phyloP scores from a whole-genome alignment of 2,113 vertebrate genomes.

The Menura novaehollandiae region DNA sequence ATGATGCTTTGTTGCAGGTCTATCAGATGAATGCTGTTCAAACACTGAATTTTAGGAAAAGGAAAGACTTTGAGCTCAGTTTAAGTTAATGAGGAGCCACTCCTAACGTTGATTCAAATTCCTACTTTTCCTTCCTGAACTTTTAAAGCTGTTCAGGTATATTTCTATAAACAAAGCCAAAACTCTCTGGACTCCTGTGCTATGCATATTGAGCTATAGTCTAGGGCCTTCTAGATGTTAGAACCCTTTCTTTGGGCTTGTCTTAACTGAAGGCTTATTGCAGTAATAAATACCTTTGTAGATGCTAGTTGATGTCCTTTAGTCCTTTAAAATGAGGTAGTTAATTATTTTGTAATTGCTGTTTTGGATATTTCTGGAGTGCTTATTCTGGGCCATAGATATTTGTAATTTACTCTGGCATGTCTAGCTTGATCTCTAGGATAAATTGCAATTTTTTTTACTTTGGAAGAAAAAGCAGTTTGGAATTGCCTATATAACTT shows the following conservation, averaged over 20 bases:
- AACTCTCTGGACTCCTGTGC: background rate
- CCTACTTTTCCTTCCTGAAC: background rate
- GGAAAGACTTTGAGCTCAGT: background rate
- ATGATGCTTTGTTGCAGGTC: background rate
- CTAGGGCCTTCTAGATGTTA: background rate
- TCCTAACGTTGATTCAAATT: background rate
- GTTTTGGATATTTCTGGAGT: background rate
- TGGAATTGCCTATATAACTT: background rate
- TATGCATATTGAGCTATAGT: background rate
- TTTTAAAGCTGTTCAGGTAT: background rate
- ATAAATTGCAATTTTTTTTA: background rate
- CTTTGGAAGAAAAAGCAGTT: background rate
- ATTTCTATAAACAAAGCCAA: background rate
- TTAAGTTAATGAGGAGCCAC: background rate
- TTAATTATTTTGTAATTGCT: background rate
- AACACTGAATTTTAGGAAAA: background rate
- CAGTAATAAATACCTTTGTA: background rate
- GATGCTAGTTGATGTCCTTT: background rate
- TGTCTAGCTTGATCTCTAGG: background rate
- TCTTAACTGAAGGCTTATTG: background rate
- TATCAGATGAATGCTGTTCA: background rate
- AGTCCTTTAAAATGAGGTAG: background rate
- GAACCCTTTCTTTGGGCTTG: background rate
- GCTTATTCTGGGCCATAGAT: background rate
- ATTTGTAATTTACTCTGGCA: background rate